Conservation (phyloP, 2,888 invertebrate species). For the Neoaliturus tenellus region DNA sequence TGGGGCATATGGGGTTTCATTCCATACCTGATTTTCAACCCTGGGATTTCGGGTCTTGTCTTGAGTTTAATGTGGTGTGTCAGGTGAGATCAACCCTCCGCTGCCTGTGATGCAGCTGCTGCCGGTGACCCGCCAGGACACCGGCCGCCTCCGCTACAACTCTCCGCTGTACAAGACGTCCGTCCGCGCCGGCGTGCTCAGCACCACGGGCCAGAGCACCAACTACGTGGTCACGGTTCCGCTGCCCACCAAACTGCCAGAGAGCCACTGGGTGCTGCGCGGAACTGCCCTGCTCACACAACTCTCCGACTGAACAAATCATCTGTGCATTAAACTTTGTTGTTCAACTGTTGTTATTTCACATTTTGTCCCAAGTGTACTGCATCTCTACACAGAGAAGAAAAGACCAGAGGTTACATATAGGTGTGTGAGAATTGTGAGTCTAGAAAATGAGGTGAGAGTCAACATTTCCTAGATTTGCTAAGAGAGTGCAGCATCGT, state of each 20-base stretch:
- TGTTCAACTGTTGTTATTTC: no score
- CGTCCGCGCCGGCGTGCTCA: constrained; percentile 88
- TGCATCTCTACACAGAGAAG: no score
- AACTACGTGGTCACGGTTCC: constrained; percentile 91
- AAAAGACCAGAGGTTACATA: no score
- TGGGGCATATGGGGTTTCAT: no score
- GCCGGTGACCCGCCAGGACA: constrained; percentile 76
- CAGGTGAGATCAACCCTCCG: constrained; percentile 85
- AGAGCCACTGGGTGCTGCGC: constrained; percentile 91
- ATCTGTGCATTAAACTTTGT: not conserved
- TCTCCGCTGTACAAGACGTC: constrained; percentile 94
- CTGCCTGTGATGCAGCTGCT: constrained; percentile 82
- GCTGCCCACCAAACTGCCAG: constrained; percentile 78
- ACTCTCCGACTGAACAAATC: constrained; percentile 79
- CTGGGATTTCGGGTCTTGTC: no score
- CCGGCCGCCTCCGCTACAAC: constrained; percentile 75
- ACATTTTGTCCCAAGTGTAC: no score
- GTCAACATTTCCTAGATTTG: no score
- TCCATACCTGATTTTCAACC: no score
- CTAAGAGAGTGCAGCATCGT: no score
- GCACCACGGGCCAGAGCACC: constrained; percentile 95
- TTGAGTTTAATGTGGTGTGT: no score
- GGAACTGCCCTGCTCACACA: constrained; percentile 92
- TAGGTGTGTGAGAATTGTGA: no score
- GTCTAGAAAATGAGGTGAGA: no score